Evolutionary conservation across 1,140 invertebrate genomes (phyloP).

Genomic region (Megalopta genalis): DNA sequence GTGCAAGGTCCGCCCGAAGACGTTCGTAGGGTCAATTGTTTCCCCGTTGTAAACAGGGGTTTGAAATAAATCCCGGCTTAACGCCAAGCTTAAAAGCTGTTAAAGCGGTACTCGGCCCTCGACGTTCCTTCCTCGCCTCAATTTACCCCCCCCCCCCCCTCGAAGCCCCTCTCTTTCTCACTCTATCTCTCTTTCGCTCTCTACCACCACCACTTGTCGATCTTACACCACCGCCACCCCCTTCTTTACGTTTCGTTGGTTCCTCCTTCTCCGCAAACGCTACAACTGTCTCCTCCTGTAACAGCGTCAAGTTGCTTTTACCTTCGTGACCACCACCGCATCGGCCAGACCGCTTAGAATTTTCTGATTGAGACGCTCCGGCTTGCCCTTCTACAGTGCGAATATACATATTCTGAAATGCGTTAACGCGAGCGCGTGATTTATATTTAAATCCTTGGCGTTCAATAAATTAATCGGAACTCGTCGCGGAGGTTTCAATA

Average conservation of each 20-base stretch:
- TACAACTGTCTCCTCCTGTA: background rate
- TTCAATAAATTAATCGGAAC: no score
- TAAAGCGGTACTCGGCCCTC: conserved; percentile 64
- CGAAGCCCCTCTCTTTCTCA: no score
- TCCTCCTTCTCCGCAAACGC: background rate
- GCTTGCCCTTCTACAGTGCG: no score
- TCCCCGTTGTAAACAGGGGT: conserved; percentile 70
- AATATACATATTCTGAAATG: no score
- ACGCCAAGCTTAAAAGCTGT: conserved; percentile 75
- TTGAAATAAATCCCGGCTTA: conserved; percentile 75
- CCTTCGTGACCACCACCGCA: background rate
- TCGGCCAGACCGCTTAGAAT: no score
- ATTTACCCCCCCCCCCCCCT: conserved; percentile 49
- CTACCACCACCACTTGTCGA: conserved; percentile 30
- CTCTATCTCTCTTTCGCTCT: background rate
- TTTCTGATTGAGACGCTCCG: no score
- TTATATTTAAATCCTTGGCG: no score
- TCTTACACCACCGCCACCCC: conserved; percentile 50
- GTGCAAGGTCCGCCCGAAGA: conserved; percentile 40
- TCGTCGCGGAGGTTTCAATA: no score
- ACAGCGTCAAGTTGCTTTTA: background rate
- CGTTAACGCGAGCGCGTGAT: no score
- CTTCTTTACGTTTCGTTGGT: conserved; percentile 1
- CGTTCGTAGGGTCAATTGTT: conserved; percentile 69
- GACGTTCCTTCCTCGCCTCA: conserved; percentile 46